phyloP scores from a whole-genome alignment of 37 sponge, comb jelly and placozoan genomes.

The Diacarnus erythraeanus region DNA sequence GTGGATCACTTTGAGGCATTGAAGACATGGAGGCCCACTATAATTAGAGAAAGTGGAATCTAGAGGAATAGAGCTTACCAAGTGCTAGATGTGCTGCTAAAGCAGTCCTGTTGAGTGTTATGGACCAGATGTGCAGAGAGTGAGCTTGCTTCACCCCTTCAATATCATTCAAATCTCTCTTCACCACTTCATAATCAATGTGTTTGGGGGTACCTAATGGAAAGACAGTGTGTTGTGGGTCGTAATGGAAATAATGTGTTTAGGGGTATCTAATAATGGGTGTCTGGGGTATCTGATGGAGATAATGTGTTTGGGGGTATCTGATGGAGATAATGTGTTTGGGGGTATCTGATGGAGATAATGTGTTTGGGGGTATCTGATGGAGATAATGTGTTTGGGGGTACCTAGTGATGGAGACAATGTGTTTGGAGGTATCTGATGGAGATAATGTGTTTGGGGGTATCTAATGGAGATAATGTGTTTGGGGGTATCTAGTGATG shows the following conservation, averaged over 20 bases:
- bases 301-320: conserved; percentile 36
- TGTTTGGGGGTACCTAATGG: conserved; percentile 37
- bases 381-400: conserved; percentile 34
- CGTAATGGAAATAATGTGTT: conserved; percentile 47
- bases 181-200: conserved; percentile 46
- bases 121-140: conserved; percentile 66
- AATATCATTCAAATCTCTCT: conserved; percentile 15
- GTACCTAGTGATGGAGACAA: conserved; percentile 36
- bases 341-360: conserved; percentile 29
- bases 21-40: conserved; percentile 8
- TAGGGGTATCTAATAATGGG: conserved; percentile 38
- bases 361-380: conserved; percentile 44
- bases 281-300: too few species aligned
- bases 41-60: not conserved
- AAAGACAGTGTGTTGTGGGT: too few species aligned
- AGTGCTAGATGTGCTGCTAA: conserved; percentile 56
- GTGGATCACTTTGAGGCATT: not conserved
- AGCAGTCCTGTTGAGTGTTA: conserved; percentile 51
- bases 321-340: conserved; percentile 33
- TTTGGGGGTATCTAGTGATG: conserved; percentile 33
- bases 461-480: conserved; percentile 37
- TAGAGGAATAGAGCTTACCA: conserved; percentile 15
- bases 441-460: conserved; percentile 38
- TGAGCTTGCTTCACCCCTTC: conserved; percentile 58
- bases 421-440: conserved; percentile 37